Base-by-base conservation (phyloP, 2,888 invertebrate genomes). In the Pollenia griseotomentosa region DNA sequence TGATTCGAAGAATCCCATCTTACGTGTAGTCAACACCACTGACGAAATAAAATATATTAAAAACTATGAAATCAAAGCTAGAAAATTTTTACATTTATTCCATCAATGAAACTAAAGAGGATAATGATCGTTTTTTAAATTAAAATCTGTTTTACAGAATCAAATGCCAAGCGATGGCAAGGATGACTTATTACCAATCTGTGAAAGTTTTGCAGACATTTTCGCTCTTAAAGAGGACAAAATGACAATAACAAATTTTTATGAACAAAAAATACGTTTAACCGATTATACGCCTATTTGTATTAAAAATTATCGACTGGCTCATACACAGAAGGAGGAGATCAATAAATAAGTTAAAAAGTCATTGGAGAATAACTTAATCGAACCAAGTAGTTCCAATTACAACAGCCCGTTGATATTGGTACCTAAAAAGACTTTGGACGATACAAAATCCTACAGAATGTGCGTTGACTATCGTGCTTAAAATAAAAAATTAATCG, bases 141-240 rank as follows among this genome's bases (percentile, higher is more conserved):
- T 73, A 1, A 73, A 48, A 59, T 16, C 6, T n/a, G 7, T 73
- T 48, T 33, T 74, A 2, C 9, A 74, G 11, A 4, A 59, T 11
- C 59, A 74, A 46, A 74, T 74, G 59, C 48, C 73, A 48, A 6
- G 16, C 6, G 33, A 74, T 40, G 16, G 61, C 2, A n/a, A 6
- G 40, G 33, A 33, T 33, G 33, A 61, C 23, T n/a, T 61, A 51
- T 11, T 74, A 16, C 48, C 61, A 61, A 40, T 74, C 11, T 74
- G 74, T 48, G 61, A 74, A n/a, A 2, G 33, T 51, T 61, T n/a
- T 16, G 10, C 63, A 3, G 61, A 74, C 16, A 51, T 74, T 63
- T 74, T 74, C 61, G 10, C 61, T 2, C 16, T 74, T 51, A 74
- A 61, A 51, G 51, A 55, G 19, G 74, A 74, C 40, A 74, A 74